A percentile compares a stretch with the other conserved stretches of the same genome.
Evolutionary conservation across 2,888 invertebrate species (phyloP).

Genomic region (Nemoura dubitans): DNA sequence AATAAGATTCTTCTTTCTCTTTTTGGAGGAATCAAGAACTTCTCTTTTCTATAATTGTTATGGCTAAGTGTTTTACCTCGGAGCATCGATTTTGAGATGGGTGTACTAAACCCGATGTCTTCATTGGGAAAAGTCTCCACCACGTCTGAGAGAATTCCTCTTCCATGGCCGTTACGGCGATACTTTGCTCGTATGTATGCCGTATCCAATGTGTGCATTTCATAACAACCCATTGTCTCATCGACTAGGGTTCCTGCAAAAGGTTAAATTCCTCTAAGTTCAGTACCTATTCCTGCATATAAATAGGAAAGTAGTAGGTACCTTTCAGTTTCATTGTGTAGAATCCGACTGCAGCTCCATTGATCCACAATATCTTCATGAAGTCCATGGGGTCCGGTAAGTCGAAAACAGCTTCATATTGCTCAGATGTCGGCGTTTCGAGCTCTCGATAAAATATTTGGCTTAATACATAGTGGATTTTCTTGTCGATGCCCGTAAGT

Average conservation of each 20-base stretch:
- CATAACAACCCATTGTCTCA: conserved; percentile 55
- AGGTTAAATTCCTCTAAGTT: too few species aligned
- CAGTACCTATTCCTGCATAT: too few species aligned
- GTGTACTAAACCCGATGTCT: conserved; percentile 59
- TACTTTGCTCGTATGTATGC: conserved; percentile 57
- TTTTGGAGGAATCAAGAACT: too few species aligned
- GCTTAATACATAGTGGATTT: conserved; percentile 41
- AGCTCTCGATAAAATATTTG: conserved; percentile 45
- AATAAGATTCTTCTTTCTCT: background rate
- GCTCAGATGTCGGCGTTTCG: conserved; percentile 39
- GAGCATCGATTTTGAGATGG: conserved; percentile 58
- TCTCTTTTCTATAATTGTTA: background rate
- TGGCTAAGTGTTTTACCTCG: conserved; percentile 54
- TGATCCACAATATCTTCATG: conserved; percentile 45
- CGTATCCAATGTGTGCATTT: conserved; percentile 59
- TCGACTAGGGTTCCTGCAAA: conserved; percentile 56
- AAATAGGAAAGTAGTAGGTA: too few species aligned
- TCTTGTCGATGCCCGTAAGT: conserved; percentile 32
- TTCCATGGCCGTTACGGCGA: conserved; percentile 57
- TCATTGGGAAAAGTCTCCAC: conserved; percentile 54
- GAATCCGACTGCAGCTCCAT: conserved; percentile 52
- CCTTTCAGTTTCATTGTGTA: conserved; percentile 59
- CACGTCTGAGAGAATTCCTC: conserved; percentile 56
- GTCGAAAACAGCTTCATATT: conserved; percentile 44
- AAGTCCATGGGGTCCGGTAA: conserved; percentile 47